These are phyloP conservation scores for Troides helena DNA, from an alignment of 2,888 invertebrate genomes.

Conservation along the genomic window DNA sequence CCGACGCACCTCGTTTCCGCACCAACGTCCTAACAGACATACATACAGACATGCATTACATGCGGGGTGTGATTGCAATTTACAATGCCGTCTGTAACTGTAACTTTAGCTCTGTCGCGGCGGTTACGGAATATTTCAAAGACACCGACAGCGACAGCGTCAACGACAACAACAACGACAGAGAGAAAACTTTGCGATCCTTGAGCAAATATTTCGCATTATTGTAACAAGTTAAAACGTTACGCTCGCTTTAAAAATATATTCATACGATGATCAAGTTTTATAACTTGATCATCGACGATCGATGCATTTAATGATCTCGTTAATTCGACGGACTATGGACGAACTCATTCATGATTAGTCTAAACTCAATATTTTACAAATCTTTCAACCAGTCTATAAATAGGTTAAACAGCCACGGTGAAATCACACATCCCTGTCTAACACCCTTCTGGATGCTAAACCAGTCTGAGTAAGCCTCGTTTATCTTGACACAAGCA, in stretches of 20 bases:
- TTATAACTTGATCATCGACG: too few relatives aligned
- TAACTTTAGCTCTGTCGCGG: slow-evolving; percentile 34
- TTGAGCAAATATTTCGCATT: slow-evolving; percentile 13
- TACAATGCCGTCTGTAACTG: slow-evolving; percentile 53
- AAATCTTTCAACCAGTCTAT: too few relatives aligned
- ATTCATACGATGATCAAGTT: too few relatives aligned
- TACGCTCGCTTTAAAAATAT: not conserved
- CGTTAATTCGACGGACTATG: too few relatives aligned
- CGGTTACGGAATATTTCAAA: slow-evolving; percentile 20
- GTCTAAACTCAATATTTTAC: too few relatives aligned
- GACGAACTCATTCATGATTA: too few relatives aligned
- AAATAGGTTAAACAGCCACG: too few relatives aligned
- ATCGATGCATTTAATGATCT: too few relatives aligned
- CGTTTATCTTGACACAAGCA: too few relatives aligned
- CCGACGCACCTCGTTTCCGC: slow-evolving; percentile 74
- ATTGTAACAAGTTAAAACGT: not conserved
- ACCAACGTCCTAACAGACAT: slow-evolving; percentile 55
- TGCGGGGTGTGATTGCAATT: slow-evolving; percentile 50
- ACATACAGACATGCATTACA: slow-evolving; percentile 52
- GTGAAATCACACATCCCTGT: too few relatives aligned
- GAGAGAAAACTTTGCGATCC: slow-evolving; percentile 14
- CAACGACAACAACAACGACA: not conserved
- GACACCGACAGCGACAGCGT: not conserved
- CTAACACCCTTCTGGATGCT: too few relatives aligned
- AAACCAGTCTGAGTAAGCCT: too few relatives aligned